Percentiles rank a stretch among this genome's conserved stretches.
These are phyloP conservation scores for Microtus pennsylvanicus DNA, from an alignment of 2,113 vertebrate species.

Conservation along the genomic window DNA sequence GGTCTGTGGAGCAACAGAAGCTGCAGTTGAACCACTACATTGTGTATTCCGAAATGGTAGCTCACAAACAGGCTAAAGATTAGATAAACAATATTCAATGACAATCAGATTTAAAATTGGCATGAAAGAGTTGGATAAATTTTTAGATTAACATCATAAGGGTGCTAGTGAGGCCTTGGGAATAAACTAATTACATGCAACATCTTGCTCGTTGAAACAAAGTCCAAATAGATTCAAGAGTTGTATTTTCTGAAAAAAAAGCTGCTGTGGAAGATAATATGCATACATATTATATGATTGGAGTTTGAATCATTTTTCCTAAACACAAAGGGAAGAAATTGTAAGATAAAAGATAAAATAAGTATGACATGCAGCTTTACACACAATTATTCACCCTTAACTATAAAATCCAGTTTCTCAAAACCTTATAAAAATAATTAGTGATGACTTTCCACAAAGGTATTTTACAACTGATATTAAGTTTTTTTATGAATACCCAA, in stretches of 20 bases:
- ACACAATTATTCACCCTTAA: not conserved
- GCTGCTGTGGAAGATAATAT: not conserved
- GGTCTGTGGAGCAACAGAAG: not conserved
- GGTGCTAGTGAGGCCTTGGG: not conserved
- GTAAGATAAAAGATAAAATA: constrained; percentile 1
- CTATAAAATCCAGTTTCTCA: not conserved
- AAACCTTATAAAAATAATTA: not conserved
- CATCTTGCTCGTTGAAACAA: not conserved
- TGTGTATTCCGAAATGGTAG: not conserved
- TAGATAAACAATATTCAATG: not conserved
- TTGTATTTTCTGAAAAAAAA: not conserved
- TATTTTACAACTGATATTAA: not conserved
- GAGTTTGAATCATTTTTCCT: not conserved
- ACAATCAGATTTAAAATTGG: not conserved
- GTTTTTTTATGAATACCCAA: not conserved
- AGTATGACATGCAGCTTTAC: not conserved
- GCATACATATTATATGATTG: not conserved
- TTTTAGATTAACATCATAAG: not conserved
- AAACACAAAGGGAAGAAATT: not conserved
- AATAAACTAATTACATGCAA: not conserved
- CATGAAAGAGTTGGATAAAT: not conserved
- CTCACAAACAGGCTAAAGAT: not conserved
- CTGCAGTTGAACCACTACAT: not conserved
- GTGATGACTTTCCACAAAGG: not conserved
- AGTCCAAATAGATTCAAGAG: not conserved